Base-by-base conservation (phyloP, 92 coral and sea anemone genomes). In the Siderastrea siderea region DNA sequence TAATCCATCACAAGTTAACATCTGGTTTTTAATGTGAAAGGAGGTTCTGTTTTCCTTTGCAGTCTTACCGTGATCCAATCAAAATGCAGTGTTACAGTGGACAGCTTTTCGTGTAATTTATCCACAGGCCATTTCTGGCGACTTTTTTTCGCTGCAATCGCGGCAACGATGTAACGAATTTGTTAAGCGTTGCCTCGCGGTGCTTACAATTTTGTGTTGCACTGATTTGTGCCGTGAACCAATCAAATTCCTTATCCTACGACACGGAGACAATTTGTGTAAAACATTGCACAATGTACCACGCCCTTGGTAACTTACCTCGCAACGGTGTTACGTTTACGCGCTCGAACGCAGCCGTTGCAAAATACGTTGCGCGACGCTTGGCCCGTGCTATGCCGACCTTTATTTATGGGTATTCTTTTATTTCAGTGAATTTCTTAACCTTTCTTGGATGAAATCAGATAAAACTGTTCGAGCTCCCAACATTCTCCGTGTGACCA, bases 371-470 rank as follows among this genome's bases (percentile, higher is more conserved):
- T 55, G 61, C 12, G 5, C 61, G 12, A 55, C 8, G 47, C 16
- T 9, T 47, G 10, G 2, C 6, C 67, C n/a, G 19, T 6, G 4
- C 10, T 17, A 57, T 61, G 17, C 4, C 57, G 7, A 10, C 45
- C 59, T 47, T 7, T 65, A n/a, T 65, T 16, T 14, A 19, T 65
- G 3, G 46, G 16, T 64, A 3, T 7, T 73, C 48, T 45, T 68
- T 16, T 64, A 69, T 65, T 89, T 68, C 92, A 97, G 99, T 69
- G 99, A 97, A 87, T 97, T 97, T 73, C 96, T 97, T 17, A 97
- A 97, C 82, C 90, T 95, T 12, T 92, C 98, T 5, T 97, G 99
- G 99, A 97, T 97, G 99, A 97, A 95, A 77, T 59, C 96, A 44
- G 95, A 97, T 81, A 97, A 97, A 79, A 93, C 73, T 77, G 86